A percentile compares a stretch with the other conserved stretches of the same genome.
These are phyloP conservation scores for Drepana falcataria DNA, from an alignment of 2,888 invertebrate genomes.

Conservation along the genomic window DNA sequence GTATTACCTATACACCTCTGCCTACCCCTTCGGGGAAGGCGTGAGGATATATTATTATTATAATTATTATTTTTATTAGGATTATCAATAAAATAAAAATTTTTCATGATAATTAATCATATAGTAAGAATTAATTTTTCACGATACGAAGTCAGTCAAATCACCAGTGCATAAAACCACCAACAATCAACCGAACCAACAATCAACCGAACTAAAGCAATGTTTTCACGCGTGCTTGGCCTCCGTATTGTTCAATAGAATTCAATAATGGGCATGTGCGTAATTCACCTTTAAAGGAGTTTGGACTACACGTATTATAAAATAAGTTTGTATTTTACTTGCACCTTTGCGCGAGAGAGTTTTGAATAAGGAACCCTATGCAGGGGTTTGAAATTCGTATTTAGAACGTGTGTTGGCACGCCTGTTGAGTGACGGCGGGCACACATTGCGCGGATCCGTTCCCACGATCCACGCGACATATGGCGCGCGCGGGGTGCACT, in stretches of 20 bases:
- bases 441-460: conserved; percentile 64
- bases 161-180: no score
- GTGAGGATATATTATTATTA: no score
- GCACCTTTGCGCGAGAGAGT: neutral
- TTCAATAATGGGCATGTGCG: conserved; percentile 46
- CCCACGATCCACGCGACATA: conserved; percentile 73
- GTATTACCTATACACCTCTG: no score
- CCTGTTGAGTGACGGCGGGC: conserved; percentile 51
- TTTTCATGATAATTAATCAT: no score
- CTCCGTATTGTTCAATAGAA: conserved; percentile 45
- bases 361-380: conserved; percentile 36
- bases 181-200: no score
- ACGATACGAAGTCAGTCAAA: no score
- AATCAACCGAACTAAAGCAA: no score
- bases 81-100: no score
- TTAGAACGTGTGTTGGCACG: conserved; percentile 35
- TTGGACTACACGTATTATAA: conserved; percentile 4
- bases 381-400: conserved; percentile 23
- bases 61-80: no score
- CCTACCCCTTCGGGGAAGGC: no score
- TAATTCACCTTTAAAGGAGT: conserved; percentile 24
- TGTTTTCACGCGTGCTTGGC: conserved; percentile 53
- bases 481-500: conserved; percentile 69
- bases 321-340: conserved; percentile 12
- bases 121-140: no score